Base-by-base conservation (phyloP, 2,888 invertebrate species). In the Esperia sulphurella region DNA sequence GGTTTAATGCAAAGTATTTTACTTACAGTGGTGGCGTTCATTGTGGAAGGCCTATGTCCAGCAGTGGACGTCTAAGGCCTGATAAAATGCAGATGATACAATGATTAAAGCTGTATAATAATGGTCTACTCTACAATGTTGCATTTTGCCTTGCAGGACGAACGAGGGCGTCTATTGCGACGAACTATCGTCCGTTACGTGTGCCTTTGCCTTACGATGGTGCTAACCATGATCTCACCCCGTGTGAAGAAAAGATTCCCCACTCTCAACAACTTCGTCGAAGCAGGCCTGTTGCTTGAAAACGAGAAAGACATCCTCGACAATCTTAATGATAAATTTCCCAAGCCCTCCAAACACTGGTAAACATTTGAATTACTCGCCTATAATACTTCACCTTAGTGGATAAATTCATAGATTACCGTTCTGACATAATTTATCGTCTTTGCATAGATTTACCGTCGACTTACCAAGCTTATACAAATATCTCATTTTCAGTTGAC, bases 201-300 rank as follows among this genome's bases (percentile, higher is more conserved):
- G 38, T 97, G 97, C 71, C 91, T 96, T 30, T 95, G 96, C 61
- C 91, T 96, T n/a, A 96, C 96, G 0, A 94, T 97, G 93, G 95
- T 95, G 52, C 92, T 97, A 61, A 93, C 95, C 37, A 95, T 95
- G 92, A 95, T 97, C 54, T 95, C 96, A 45, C 96, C 97, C 0
- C 90, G 95, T 42, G 97, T 97, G 21, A 97, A 97, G 76, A 97
- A 96, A 74, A 91, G 97, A 12, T 97, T 97, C 75, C 97, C 97
- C 0, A 94, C 95, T 0, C 83, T 96, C 50, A 92, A 94, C 55
- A 95, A 97, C 77, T 92, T 96, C 50, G 94, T 96, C 5, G 96
- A 96, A 53, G 95, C 96, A 7, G 97, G 97, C 60, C 84, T 97
- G 39, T 83, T 97, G 39, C 91, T 95, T 49, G 94, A 95, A 53